These are phyloP conservation scores for Sebastiscus tertius DNA, from an alignment of 2,797 vertebrate genomes.

Conservation along the genomic window DNA sequence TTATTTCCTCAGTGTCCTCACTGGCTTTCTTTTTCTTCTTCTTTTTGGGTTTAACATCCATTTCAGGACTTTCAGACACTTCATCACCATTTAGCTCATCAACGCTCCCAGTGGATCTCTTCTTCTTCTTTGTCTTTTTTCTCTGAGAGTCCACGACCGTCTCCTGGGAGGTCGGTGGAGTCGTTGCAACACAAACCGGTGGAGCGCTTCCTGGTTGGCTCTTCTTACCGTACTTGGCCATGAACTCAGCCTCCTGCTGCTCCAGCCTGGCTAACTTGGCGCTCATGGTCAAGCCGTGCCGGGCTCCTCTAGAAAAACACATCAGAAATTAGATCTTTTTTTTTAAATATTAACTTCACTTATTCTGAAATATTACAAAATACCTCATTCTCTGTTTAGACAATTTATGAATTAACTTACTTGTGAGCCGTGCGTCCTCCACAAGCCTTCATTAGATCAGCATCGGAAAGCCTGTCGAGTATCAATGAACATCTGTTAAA, in stretches of 20 bases:
- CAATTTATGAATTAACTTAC: constrained; percentile 75
- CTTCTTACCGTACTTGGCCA: constrained; percentile 83
- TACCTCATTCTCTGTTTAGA: not conserved
- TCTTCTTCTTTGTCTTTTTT: constrained; percentile 54
- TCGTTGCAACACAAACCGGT: not conserved
- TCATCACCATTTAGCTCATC: not conserved
- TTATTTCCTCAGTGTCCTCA: not conserved
- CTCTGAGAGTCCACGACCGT: not conserved
- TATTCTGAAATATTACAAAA: not conserved
- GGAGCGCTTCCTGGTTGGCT: constrained; percentile 21
- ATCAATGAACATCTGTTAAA: not conserved
- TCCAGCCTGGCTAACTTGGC: constrained; percentile 93
- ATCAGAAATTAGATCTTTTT: not conserved
- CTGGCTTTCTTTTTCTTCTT: constrained; percentile 50
- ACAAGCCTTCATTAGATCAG: constrained; percentile 88
- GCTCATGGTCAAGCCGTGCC: constrained; percentile 92
- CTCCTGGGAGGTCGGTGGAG: not conserved
- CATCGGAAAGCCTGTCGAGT: constrained; percentile 85
- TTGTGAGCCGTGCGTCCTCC: constrained; percentile 96
- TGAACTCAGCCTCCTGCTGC: constrained; percentile 92
- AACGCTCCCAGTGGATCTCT: not conserved
- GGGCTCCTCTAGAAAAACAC: constrained; percentile 85
- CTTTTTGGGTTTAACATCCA: constrained; percentile 40
- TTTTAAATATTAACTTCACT: too few species aligned
- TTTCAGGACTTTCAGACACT: constrained; percentile 6